Base-by-base conservation (phyloP, 2,797 vertebrate genomes). In the Monodelphis domestica region DNA sequence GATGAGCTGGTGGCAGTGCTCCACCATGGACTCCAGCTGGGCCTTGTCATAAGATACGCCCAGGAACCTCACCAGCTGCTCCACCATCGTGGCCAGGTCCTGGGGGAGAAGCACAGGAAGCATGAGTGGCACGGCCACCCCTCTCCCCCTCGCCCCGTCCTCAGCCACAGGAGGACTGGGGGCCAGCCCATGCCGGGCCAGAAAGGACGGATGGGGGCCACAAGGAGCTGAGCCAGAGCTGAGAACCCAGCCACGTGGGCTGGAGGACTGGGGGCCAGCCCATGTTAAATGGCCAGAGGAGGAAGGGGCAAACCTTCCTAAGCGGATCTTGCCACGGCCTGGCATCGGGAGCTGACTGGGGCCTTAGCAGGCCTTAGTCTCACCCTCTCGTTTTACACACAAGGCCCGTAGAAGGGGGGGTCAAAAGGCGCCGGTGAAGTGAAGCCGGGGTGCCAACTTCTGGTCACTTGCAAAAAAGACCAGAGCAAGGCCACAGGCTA, bases 1-100 rank as follows among this genome's bases (percentile, higher is more conserved):
- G 0, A 99, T 99, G 91, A 99, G 99, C 94, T 99, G 99, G 97
- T 99, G 99, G 97, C 99, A 99, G 98, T 99, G 99, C 97, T 99
- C 99, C 70, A 98, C 99, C 98, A 99, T 98, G 89, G 98, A 97
- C 97, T 99, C 99, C 98, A 99, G 94, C 98, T 99, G 99, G 56
- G 98, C 98, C 98, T 99, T 99, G 98, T 99, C 99, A 54, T 99
- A 99, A 6, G 99, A 98, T 94, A 99, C 99, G 2, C 99, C 99
- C 94, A 99, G 98, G 97, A 99, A 99, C 29, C 99, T 98, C 57
- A 99, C 99, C 96, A 99, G 97, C 97, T 99, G 99, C 96, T 99
- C 99, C 97, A 99, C 99, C 98, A 99, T 98, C 0, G 98, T 99
- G 84, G 99, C 99, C 88, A 99, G 98, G 96, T 99, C 99, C 99